Evolutionary conservation across 2,797 vertebrate species (phyloP).

Genomic region (Sandelia bainsii): DNA sequence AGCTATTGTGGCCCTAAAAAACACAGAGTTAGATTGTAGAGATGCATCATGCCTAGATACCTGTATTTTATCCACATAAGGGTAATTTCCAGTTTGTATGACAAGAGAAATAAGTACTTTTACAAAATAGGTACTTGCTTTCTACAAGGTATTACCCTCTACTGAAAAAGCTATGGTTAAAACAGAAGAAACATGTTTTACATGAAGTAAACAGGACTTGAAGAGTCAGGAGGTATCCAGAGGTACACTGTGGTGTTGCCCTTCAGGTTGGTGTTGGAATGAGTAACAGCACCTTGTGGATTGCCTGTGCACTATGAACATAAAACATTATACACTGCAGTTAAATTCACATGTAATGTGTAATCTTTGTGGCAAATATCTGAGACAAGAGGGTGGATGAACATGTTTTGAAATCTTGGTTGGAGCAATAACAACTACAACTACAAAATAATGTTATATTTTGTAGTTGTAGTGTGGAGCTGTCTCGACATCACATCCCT

Average conservation of each 20-base stretch:
- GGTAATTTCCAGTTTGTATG: no score
- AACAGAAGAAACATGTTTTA: slow-evolving; percentile 34
- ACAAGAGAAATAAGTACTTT: not conserved
- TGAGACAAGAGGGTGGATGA: not conserved
- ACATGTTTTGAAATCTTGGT: not conserved
- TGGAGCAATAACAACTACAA: not conserved
- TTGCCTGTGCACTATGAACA: slow-evolving; percentile 75
- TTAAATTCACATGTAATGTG: not conserved
- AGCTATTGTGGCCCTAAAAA: slow-evolving; percentile 79
- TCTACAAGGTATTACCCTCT: not conserved
- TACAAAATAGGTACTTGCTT: not conserved
- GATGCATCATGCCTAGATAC: not conserved
- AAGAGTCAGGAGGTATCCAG: slow-evolving; percentile 68
- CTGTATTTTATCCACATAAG: not conserved
- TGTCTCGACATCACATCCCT: not conserved
- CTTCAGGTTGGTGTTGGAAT: slow-evolving; percentile 78
- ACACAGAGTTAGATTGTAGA: not conserved
- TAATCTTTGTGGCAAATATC: not conserved
- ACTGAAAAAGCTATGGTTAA: not conserved
- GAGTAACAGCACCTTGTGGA: slow-evolving; percentile 70
- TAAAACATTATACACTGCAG: not conserved
- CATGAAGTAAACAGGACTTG: slow-evolving; percentile 64
- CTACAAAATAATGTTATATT: not conserved
- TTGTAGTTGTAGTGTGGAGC: not conserved
- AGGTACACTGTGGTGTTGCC: slow-evolving; percentile 67